Conservation (phyloP, 1,140 invertebrate species). For the Glossosoma conforme region DNA sequence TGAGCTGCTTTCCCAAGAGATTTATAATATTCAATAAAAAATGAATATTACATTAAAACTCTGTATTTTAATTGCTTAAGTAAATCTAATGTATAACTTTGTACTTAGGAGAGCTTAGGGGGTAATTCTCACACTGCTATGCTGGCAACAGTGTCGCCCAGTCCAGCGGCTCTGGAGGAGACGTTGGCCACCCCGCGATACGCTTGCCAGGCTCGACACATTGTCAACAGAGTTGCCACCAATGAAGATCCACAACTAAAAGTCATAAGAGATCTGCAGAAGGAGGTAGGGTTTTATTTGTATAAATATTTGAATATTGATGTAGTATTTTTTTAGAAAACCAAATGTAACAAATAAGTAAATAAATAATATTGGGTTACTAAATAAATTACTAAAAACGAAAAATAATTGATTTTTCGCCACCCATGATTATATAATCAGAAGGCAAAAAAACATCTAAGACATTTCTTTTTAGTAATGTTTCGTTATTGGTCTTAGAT, state of each 20-base stretch:
- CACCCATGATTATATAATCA: too few relatives aligned
- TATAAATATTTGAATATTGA: too few relatives aligned
- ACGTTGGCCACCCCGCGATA: conserved; percentile 83
- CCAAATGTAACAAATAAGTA: too few relatives aligned
- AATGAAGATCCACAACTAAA: conserved; percentile 88
- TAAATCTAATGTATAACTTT: conserved; percentile 5
- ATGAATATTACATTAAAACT: neutral
- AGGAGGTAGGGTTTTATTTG: conserved; percentile 57
- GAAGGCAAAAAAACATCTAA: too few relatives aligned
- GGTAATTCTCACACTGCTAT: conserved; percentile 92
- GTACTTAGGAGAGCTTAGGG: conserved; percentile 72
- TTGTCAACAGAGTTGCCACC: conserved; percentile 90
- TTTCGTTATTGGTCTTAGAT: too few relatives aligned
- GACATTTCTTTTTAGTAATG: too few relatives aligned
- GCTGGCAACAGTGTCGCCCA: conserved; percentile 62
- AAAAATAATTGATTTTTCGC: too few relatives aligned
- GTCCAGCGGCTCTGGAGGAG: conserved; percentile 71
- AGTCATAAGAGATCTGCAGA: conserved; percentile 73
- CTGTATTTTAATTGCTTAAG: neutral
- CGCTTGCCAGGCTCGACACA: conserved; percentile 82
- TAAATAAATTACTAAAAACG: too few relatives aligned
- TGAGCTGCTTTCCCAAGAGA: neutral
- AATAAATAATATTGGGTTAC: too few relatives aligned
- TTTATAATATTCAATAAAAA: too few relatives aligned
- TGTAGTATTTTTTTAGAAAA: too few relatives aligned